Percentiles rank a stretch among this genome's conserved stretches.
phyloP scores from a whole-genome alignment of 2,888 invertebrate species.

The Noctua fimbriata region DNA sequence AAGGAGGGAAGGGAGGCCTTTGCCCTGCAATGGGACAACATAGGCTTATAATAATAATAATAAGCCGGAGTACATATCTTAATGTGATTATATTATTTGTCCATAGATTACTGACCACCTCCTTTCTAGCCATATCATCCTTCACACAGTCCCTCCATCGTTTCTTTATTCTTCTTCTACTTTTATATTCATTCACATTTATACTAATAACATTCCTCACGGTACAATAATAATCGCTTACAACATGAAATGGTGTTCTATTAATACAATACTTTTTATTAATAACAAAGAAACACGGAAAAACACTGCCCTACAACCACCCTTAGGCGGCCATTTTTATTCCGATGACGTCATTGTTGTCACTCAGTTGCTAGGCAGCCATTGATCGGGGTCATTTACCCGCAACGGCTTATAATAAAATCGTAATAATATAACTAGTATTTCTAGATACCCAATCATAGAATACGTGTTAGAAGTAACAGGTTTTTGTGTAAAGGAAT shows the following conservation, averaged over 20 bases:
- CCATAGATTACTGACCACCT: too few relatives aligned
- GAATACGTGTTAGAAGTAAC: conserved; percentile 35
- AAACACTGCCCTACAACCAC: conserved; percentile 37
- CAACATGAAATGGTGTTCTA: neutral
- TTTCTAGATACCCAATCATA: conserved; percentile 1
- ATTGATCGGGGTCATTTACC: conserved; percentile 65
- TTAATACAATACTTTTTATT: conserved; percentile 13
- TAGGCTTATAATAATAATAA: too few relatives aligned
- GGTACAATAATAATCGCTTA: neutral
- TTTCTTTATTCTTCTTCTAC: neutral
- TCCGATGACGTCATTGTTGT: conserved; percentile 67
- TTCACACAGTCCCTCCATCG: too few relatives aligned
- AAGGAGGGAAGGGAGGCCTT: too few relatives aligned
- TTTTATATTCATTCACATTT: neutral
- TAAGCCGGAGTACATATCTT: too few relatives aligned
- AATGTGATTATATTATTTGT: too few relatives aligned
- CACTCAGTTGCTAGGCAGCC: conserved; percentile 67
- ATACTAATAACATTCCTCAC: neutral
- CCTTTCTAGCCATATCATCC: too few relatives aligned
- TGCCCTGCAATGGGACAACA: too few relatives aligned
- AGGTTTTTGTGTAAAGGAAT: conserved; percentile 17
- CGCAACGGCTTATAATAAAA: conserved; percentile 31
- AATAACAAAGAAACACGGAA: conserved; percentile 28
- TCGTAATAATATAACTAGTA: conserved; percentile 36
- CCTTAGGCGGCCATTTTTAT: conserved; percentile 43